Conservation (phyloP, 2,113 vertebrate species). For the Peromyscus maniculatus region DNA sequence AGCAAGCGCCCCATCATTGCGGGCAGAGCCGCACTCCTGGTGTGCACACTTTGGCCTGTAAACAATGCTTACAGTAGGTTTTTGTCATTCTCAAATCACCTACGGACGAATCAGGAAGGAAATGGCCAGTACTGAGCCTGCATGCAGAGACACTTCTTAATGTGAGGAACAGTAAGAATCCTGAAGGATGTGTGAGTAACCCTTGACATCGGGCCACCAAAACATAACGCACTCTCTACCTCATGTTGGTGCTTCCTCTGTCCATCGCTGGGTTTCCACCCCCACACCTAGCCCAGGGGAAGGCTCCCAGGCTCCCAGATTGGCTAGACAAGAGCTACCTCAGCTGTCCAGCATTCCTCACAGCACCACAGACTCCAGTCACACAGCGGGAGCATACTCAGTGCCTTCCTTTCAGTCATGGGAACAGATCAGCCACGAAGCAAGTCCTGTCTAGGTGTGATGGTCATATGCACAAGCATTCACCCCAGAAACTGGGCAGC, state of each 20-base stretch:
- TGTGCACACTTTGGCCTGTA: background rate
- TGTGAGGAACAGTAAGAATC: background rate
- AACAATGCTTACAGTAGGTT: constrained; percentile 46
- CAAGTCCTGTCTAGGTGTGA: constrained; percentile 71
- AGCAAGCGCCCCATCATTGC: background rate
- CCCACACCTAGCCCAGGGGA: background rate
- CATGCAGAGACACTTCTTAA: background rate
- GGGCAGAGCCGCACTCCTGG: background rate
- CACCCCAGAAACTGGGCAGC: constrained; percentile 63
- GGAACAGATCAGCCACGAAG: constrained; percentile 56
- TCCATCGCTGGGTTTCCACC: rapidly evolving
- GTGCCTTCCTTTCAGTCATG: constrained; percentile 72
- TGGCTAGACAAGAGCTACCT: constrained; percentile 69
- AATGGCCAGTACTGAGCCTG: background rate
- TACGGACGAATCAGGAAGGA: background rate
- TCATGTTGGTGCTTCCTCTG: background rate
- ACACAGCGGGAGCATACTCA: constrained; percentile 71
- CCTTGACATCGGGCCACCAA: background rate
- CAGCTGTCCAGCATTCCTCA: constrained; percentile 66
- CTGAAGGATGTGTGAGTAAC: constrained; percentile 46
- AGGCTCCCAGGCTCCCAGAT: background rate
- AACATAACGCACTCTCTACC: background rate
- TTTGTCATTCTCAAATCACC: background rate
- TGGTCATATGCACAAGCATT: constrained; percentile 52
- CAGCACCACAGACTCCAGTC: constrained; percentile 75